A percentile compares a stretch with the other conserved stretches of the same genome.
These are phyloP conservation scores for Ibycter americanus DNA, from an alignment of 2,797 vertebrate species.

Conservation along the genomic window DNA sequence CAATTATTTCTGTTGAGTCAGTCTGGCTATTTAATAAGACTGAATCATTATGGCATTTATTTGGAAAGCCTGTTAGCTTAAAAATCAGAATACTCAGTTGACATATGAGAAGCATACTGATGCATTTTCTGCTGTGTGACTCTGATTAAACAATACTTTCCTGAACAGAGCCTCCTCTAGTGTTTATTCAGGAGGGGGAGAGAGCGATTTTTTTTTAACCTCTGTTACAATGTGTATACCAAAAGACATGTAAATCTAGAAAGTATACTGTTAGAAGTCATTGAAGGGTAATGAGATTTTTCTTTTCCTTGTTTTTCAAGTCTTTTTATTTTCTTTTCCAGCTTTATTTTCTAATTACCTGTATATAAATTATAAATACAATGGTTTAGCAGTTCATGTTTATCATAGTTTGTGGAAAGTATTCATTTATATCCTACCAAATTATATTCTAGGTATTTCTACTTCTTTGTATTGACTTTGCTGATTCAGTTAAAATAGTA, in stretches of 20 bases:
- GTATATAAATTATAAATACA: background rate
- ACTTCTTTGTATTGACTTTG: background rate
- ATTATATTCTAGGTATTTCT: background rate
- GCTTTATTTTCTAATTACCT: background rate
- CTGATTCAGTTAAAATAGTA: background rate
- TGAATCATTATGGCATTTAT: rapidly evolving
- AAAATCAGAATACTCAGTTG: background rate
- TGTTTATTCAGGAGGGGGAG: background rate
- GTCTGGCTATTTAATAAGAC: rapidly evolving
- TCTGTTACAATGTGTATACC: background rate
- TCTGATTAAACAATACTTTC: background rate
- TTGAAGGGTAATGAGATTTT: background rate
- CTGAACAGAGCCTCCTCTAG: background rate
- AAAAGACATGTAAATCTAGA: background rate
- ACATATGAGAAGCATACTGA: rapidly evolving
- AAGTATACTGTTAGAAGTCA: background rate
- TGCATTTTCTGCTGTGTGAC: background rate
- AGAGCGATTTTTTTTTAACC: background rate
- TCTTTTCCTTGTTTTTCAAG: background rate
- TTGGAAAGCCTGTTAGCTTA: rapidly evolving
- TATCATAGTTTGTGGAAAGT: background rate
- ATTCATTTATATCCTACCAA: background rate
- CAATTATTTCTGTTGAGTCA: rapidly evolving
- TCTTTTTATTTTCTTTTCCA: background rate
- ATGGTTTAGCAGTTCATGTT: background rate